Evolutionary conservation across 2,888 invertebrate genomes (phyloP), one percentile per base, ranked within the genome.

Genomic region (Mamestra brassicae): DNA sequence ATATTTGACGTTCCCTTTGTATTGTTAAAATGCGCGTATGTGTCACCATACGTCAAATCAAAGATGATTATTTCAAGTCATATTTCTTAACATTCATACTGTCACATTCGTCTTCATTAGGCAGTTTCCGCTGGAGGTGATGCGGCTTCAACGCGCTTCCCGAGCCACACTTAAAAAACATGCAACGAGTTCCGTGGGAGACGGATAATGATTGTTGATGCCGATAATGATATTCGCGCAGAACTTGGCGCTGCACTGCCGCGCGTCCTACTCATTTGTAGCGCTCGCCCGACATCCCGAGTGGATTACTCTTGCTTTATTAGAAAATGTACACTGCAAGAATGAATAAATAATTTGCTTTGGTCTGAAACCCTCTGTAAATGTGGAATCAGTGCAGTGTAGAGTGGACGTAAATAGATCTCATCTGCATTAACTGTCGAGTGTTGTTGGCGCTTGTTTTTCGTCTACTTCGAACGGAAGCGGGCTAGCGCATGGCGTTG

Each of bases 171-270:
- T 78, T 85, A 83, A 83, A 85, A 87, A 89, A 86, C 80, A 79
- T 79, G 86, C 83, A 72, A 71, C 69, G 60, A 80, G 81, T 86
- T 86, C 88, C 86, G 88, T 87, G 85, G 76, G 83, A 88, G 74
- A 67, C 82, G 74, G 38, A 72, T 73, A 80, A 75, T 80, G 74
- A 78, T 80, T 86, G 83, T 84, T 74, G 76, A 74, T 74, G 64
- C 78, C 66, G 78, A 78, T 87, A 81, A 84, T 84, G 63, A 81
- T 81, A 78, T 77, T 76, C 83, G 68, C 45, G 47, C 61, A 65
- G 70, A 69, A 67, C 70, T 74, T 63, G 72, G 58, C 69, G 68
- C 69, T 72, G 72, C 70, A 58, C 66, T 61, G 52, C 67, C 17
- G 57, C 50, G 63, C 38, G 7, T 61, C 58, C 57, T 58, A 45